A percentile compares a stretch with the other conserved stretches of the same genome.
phyloP scores from a whole-genome alignment of 1,140 invertebrate genomes.

The Zaprionus taronus region DNA sequence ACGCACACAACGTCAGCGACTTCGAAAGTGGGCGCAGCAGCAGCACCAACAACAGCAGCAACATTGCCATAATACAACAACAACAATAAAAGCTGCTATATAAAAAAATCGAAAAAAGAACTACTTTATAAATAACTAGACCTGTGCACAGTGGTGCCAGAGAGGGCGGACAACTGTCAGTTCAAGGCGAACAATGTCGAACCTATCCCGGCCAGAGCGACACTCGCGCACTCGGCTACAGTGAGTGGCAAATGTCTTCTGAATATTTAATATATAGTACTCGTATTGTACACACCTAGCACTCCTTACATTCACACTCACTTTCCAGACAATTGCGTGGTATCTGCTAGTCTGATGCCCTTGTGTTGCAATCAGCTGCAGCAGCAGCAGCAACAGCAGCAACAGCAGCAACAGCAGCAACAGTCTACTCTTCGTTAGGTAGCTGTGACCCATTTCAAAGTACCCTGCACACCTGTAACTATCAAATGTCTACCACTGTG shows the following conservation, averaged over 20 bases:
- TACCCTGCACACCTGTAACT: constrained; percentile 5
- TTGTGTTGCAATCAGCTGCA: background rate
- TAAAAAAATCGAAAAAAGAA: constrained; percentile 25
- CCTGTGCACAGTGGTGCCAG: constrained; percentile 6
- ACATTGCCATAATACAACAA: constrained; percentile 6
- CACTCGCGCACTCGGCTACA: too few relatives aligned
- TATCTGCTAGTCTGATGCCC: background rate
- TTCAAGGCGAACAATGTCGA: background rate
- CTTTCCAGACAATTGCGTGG: background rate
- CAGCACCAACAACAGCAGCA: constrained; percentile 1
- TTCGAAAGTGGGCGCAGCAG: constrained; percentile 48
- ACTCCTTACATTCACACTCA: background rate
- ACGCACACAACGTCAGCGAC: constrained; percentile 47
- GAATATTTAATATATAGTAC: too few relatives aligned
- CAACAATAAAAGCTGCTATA: background rate
- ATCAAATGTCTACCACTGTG: constrained; percentile 48
- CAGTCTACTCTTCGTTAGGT: background rate
- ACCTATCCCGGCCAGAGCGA: background rate
- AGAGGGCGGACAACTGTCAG: background rate
- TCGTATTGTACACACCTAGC: too few relatives aligned
- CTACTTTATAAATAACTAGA: constrained; percentile 17
- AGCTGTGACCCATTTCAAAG: constrained; percentile 7
- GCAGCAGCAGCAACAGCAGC: too few relatives aligned
- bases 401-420: background rate
- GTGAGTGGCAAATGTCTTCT: too few relatives aligned